Evolutionary conservation across 1,140 invertebrate genomes (phyloP), one percentile per base, ranked within the genome.

Genomic region (Glossosoma conforme): DNA sequence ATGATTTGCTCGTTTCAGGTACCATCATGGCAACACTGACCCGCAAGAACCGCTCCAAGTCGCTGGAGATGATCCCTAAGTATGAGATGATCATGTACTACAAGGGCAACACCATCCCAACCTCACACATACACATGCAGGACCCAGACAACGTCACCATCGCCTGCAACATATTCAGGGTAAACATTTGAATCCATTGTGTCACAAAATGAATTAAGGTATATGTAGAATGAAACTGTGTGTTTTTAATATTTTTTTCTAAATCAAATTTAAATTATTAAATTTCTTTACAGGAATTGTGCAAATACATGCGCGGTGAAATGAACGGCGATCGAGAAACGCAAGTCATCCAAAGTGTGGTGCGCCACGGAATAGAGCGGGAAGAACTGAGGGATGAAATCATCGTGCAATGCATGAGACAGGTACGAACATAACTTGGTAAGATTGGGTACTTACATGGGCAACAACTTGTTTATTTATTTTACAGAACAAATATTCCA

Each of bases 101-200:
- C 57, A 91, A 92, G 66, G 86, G 83, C 19, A 88, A 85, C 43
- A 82, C 84, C 30, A 97, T 97, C 60, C 89, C 92, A 1, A 94
- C 89, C 47, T 96, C 93, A 0, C 93, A 97, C 69, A 87, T 96
- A 62, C 91, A 94, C 61, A 83, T 98, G 75, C 93, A 93, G 67
- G 93, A 97, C 74, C 90, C 92, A 1, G 93, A 97, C 61, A 96
- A 96, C 65, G 83, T 95, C 13, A 85, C 86, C 33, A 78, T 94
- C 1, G 90, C 92, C 3, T 94, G 93, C 62, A 85, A 83, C 52
- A 87, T 95, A 52, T 97, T 97, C 64, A 83, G 91, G 66, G 91
- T 93, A 15, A 49, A 24, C 36, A 9, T 13, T 33, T 33, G 3
- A 33, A 33, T 33, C 32, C 32, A 33, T 33, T 33, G n/a, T 15